Base-by-base conservation (phyloP, 1,140 invertebrate genomes). In the Trichoplusia ni region DNA sequence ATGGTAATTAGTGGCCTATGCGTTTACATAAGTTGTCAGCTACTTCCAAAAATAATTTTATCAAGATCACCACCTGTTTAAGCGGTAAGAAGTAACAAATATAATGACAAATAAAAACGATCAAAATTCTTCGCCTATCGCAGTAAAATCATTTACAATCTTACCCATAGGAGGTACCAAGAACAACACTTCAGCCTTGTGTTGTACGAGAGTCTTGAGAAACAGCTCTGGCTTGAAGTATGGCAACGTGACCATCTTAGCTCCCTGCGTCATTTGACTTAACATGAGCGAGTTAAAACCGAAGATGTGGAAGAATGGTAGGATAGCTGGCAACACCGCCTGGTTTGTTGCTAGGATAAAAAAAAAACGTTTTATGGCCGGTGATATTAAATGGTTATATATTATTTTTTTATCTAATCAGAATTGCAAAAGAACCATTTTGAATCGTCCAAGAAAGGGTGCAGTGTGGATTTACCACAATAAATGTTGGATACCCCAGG, bases 251-350 rank as follows among this genome's bases (percentile, higher is more conserved):
- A 97, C 86, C 11, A 96, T 62, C 73, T 95, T 95, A 0, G 81
- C 82, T 0, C 97, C 97, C 9, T 90, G 64, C 0, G 86, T 69
- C 65, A 97, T 78, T 56, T 92, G 91, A 46, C 92, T 90, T 1
- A 95, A 61, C 79, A 94, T 84, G 0, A 94, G 71, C 0, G 85
- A 79, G 13, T 92, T 93, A 64, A 97, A 92, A 0, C 97, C 97
- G 81, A 96, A 98, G 66, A 97, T 97, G 77, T 99, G 97, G 77
- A 95, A 98, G 79, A 97, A 95, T 1, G 97, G 97, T 25, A 98
- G 79, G 1, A 98, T 89, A 0, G 86, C 85, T 1, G 95, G 93
- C 1, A 94, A 67, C 0, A 93, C 89, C 33, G 94, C 91, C 77
- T 94, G 94, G 67, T 91, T 75, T 0, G 77, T 84, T 6, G 72